Evolutionary conservation across 2,888 invertebrate species (phyloP).

Genomic region (Drosophila paucipuncta): DNA sequence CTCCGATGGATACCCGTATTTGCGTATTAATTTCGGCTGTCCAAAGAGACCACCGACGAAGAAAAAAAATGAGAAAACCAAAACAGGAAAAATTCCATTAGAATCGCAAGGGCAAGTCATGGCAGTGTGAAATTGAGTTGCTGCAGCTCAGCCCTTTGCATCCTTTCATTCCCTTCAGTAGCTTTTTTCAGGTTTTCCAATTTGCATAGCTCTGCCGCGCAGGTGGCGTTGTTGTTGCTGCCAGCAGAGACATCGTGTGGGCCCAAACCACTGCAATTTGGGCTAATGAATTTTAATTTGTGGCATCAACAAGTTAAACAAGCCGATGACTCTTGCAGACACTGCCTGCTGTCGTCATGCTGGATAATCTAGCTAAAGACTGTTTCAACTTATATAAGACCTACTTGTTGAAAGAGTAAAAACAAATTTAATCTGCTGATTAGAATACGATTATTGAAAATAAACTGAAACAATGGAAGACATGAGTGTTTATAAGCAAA

Average conservation of each 20-base stretch:
- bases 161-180: conserved; percentile 9
- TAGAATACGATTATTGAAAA: background rate
- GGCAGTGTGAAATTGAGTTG: conserved; percentile 74
- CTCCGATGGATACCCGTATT: conserved; percentile 89
- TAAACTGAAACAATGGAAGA: background rate
- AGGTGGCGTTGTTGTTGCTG: conserved; percentile 30
- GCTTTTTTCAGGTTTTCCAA: conserved; percentile 41
- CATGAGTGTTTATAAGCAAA: background rate
- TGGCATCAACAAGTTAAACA: conserved; percentile 73
- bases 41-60: conserved; percentile 27
- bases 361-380: background rate
- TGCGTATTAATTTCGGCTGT: conserved; percentile 87
- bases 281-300: conserved; percentile 75
- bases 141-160: conserved; percentile 1
- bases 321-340: conserved; percentile 23
- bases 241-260: conserved; percentile 32
- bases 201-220: conserved; percentile 65
- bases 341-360: conserved; percentile 2
- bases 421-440: background rate
- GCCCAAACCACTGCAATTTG: conserved; percentile 64
- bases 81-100: conserved; percentile 37
- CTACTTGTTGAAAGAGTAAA: background rate
- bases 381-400: background rate
- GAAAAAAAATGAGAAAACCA: conserved; percentile 20
- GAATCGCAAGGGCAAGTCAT: conserved; percentile 64